These are phyloP conservation scores for Agrypnia vestita DNA, from an alignment of 1,140 invertebrate species.

Conservation along the genomic window DNA sequence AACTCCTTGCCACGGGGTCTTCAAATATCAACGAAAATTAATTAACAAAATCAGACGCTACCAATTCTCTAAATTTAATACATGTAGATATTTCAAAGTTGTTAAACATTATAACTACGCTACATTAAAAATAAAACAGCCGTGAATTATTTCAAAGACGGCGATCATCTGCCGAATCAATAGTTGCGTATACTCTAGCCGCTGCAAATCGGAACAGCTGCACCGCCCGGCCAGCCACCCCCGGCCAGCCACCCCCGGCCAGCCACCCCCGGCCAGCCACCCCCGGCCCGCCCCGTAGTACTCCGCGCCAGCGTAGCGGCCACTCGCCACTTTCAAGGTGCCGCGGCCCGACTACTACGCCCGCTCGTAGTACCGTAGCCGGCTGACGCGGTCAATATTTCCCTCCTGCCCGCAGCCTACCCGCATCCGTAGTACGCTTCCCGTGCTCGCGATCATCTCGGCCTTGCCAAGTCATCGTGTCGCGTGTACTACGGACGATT, in stretches of 20 bases:
- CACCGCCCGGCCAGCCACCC: too few relatives aligned
- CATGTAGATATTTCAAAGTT: too few relatives aligned
- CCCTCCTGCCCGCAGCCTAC: too few relatives aligned
- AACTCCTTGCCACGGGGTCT: too few relatives aligned
- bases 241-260: slow-evolving; percentile 13
- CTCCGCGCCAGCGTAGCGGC: not conserved
- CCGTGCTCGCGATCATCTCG: not conserved
- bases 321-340: slow-evolving; percentile 10
- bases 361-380: not conserved
- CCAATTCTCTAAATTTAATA: too few relatives aligned
- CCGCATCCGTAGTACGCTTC: too few relatives aligned
- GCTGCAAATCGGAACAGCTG: slow-evolving; percentile 37
- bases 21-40: too few relatives aligned
- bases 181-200: slow-evolving; percentile 1
- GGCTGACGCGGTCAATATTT: not conserved
- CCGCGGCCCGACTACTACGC: not conserved
- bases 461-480: not conserved
- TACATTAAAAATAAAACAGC: too few relatives aligned
- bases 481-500: too few relatives aligned
- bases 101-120: too few relatives aligned
- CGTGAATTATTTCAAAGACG: not conserved
- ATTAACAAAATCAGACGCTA: too few relatives aligned
- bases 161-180: not conserved
- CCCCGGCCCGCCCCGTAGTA: not conserved
- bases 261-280: not conserved